These are phyloP conservation scores for Erannis defoliaria DNA, from an alignment of 2,888 invertebrate genomes.

Conservation along the genomic window DNA sequence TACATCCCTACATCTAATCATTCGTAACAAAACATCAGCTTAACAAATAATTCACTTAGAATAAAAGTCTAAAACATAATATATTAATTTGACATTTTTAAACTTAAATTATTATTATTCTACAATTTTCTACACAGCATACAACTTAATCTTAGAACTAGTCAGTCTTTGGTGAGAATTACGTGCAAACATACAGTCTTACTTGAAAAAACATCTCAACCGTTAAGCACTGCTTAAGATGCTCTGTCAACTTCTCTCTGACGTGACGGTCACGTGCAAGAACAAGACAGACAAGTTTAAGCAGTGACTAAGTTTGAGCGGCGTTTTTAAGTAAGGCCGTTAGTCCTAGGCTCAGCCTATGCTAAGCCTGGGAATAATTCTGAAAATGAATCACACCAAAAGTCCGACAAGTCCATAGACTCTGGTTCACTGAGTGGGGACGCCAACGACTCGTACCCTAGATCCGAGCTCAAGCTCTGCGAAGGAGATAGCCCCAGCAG, in stretches of 20 bases:
- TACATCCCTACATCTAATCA: conserved; percentile 64
- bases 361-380: conserved; percentile 92
- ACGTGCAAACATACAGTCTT: conserved; percentile 65
- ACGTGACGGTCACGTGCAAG: too few species aligned
- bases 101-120: conserved; percentile 46
- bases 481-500: conserved; percentile 74
- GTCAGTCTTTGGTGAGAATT: conserved; percentile 81
- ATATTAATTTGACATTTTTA: conserved; percentile 61
- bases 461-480: conserved; percentile 76
- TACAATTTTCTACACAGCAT: conserved; percentile 1
- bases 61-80: conserved; percentile 46
- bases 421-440: conserved; percentile 82
- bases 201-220: too few species aligned
- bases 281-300: too few species aligned
- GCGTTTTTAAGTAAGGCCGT: too few species aligned
- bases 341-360: conserved; percentile 78
- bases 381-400: conserved; percentile 92
- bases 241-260: too few species aligned
- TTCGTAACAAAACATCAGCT: conserved; percentile 49
- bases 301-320: too few species aligned
- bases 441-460: conserved; percentile 81
- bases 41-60: conserved; percentile 41
- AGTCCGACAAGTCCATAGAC: conserved; percentile 85
- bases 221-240: too few species aligned
- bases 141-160: conserved; percentile 61